Percentiles rank a stretch among this genome's conserved stretches.
Evolutionary conservation across 1,140 invertebrate species (phyloP).

Genomic region (Bombus confusus): DNA sequence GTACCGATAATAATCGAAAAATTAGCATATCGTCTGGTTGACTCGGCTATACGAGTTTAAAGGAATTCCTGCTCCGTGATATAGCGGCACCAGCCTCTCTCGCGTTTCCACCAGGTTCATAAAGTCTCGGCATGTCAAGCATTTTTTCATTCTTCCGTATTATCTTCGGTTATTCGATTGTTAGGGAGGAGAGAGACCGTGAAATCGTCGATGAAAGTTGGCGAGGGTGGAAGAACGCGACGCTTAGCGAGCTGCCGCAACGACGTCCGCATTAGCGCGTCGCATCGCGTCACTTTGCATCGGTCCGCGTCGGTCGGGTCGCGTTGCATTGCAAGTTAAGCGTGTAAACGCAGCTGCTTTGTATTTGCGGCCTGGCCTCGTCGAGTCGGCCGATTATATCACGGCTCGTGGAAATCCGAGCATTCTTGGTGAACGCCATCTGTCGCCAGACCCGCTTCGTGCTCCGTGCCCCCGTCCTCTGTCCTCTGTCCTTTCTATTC

Average conservation of each 20-base stretch:
- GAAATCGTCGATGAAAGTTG: not conserved
- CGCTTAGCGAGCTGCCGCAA: conserved; percentile 13
- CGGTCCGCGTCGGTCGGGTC: conserved; percentile 10
- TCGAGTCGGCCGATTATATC: conserved; percentile 58
- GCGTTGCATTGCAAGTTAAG: conserved; percentile 53
- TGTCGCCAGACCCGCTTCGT: conserved; percentile 45
- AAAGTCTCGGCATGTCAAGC: conserved; percentile 15
- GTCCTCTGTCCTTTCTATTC: not conserved
- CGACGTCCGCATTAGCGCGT: conserved; percentile 32
- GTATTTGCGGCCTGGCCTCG: conserved; percentile 60
- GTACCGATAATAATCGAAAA: not conserved
- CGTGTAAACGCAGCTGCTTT: conserved; percentile 66
- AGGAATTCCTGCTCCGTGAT: not conserved
- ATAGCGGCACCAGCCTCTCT: not conserved
- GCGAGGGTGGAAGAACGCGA: not conserved
- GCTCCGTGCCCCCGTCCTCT: not conserved
- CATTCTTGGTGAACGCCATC: conserved; percentile 66
- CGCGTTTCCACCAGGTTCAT: not conserved
- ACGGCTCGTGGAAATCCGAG: conserved; percentile 56
- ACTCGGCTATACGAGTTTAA: not conserved
- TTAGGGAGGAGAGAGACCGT: not conserved
- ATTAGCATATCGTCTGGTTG: not conserved
- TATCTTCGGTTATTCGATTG: not conserved
- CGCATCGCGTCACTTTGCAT: conserved; percentile 2
- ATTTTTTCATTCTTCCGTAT: conserved; percentile 25